Evolutionary conservation across 2,888 invertebrate genomes (phyloP), one percentile per base, ranked within the genome.

Genomic region (Oligia fasciuncula): DNA sequence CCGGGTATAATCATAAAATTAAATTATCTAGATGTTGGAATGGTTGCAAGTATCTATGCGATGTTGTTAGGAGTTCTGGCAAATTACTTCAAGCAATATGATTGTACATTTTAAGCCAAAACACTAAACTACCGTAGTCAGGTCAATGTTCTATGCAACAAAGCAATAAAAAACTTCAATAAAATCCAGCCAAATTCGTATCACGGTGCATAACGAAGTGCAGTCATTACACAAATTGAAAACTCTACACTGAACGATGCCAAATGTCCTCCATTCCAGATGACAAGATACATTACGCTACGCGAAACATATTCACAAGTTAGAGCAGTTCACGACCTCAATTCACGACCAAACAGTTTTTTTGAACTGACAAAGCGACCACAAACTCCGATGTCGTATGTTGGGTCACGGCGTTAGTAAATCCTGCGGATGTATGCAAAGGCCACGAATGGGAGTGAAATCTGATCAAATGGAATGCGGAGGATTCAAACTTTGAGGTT

Each of bases 381-480:
- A 85, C 85, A 86, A 91, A 90, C 87, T 87, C 87, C 77, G 49
- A 77, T 83, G 87, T 85, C 84, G 88, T 89, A 92, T 93, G 93
- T 91, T 81, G 85, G 93, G 92, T 93, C 93, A 93, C 92, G 93
- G 87, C 87, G 89, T 85, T 78, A 79, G 75, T 89, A 93, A 93
- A 94, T 91, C 94, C 92, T 74, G 83, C 77, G 89, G 93, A 93
- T 93, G 88, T 94, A 94, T 93, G 93, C 89, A 89, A 86, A 90
- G 85, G 86, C 86, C 88, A 87, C 90, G 84, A 70, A 82, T 91
- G 87, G 88, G 82, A 90, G 85, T 84, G 86, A 90, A 90, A 91
- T 91, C 90, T 90, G 92, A 91, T 91, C 89, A 87, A 85, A 89
- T 86, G 86, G 85, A 91, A 91, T 89, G 88, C 76, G 84, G 87